Evolutionary conservation across 1,140 invertebrate genomes (phyloP).

Genomic region (Brachionus rubens): DNA sequence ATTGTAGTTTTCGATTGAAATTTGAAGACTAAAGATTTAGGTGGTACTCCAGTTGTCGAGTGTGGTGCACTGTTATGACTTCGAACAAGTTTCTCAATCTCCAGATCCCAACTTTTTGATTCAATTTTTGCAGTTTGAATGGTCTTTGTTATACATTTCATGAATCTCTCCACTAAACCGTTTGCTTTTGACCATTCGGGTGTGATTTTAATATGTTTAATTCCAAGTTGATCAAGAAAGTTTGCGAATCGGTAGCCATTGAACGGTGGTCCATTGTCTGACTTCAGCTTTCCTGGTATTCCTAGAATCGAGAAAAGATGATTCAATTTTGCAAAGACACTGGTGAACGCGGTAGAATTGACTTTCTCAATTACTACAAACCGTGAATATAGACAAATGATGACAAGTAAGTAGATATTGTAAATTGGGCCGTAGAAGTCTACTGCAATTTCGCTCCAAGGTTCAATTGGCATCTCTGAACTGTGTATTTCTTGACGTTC

Average conservation of each 20-base stretch:
- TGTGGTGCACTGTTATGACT: no score
- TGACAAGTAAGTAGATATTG: constrained; percentile 51
- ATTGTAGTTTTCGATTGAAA: no score
- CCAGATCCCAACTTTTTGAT: no score
- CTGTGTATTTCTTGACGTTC: constrained; percentile 47
- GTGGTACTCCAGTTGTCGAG: no score
- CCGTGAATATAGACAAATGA: constrained; percentile 51
- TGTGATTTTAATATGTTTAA: constrained; percentile 45
- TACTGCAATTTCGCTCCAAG: constrained; percentile 50
- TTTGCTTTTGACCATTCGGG: no score
- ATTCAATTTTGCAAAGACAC: constrained; percentile 39
- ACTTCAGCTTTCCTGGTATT: constrained; percentile 46
- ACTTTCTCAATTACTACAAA: constrained; percentile 51
- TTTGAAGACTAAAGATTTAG: no score
- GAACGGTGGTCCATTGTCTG: constrained; percentile 49
- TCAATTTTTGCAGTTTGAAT: no score
- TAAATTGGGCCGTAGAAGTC: constrained; percentile 54
- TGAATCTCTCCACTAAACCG: constrained; percentile 46
- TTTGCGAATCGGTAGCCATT: constrained; percentile 45
- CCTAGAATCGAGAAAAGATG: constrained; percentile 48
- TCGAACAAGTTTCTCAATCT: no score
- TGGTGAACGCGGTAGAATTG: constrained; percentile 44
- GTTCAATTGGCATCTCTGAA: constrained; percentile 48
- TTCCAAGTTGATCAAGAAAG: constrained; percentile 44
- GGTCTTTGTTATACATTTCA: constrained; percentile 45